Evolutionary conservation across 2,113 vertebrate species (phyloP), one percentile per base, ranked within the genome.

Genomic region (Psittacula cyanocephala): DNA sequence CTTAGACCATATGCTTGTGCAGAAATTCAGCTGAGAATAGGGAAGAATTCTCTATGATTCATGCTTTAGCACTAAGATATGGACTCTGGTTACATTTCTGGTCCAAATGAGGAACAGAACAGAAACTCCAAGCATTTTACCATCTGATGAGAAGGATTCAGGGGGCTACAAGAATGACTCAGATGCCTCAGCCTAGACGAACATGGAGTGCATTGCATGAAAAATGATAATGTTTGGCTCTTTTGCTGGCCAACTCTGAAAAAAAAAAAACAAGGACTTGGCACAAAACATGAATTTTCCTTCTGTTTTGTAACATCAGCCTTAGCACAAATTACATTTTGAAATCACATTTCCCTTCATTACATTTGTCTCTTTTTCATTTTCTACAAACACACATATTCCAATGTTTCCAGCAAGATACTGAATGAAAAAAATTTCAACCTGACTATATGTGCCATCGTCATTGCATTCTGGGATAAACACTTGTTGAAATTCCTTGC

Each of bases 371-470:
- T 84, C 62, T 55, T 89, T 37, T 68, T 85, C 22, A 59, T 15
- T 23, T 33, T 67, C 55, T 78, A 41, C 19, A 82, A 84, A 88
- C 33, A 72, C 17, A 39, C 14, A 23, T 29, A 35, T 12, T 80
- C 44, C 37, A 37, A 37, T 37, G 37, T 79, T 81, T 47, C 29
- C 1, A 8, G 41, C 13, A 83, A 86, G 43, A 86, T 27, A 69
- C 14, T 25, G 59, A 93, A 86, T 70, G 46, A 95, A 95, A 95
- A 72, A 82, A 24, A 15, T 44, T 77, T 91, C 71, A 83, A 99
- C 99, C 99, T 99, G 99, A 47, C 98, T 99, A 5, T 99, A 99
- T 39, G 99, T 99, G 92, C 99, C 99, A 6, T 99, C 99, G 0
- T 99, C 99, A 28, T 98, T 99, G 97, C 99, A 99, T 35, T 99